These are phyloP conservation scores for Chrysina gloriosa DNA, from an alignment of 2,888 invertebrate genomes.

Conservation along the genomic window DNA sequence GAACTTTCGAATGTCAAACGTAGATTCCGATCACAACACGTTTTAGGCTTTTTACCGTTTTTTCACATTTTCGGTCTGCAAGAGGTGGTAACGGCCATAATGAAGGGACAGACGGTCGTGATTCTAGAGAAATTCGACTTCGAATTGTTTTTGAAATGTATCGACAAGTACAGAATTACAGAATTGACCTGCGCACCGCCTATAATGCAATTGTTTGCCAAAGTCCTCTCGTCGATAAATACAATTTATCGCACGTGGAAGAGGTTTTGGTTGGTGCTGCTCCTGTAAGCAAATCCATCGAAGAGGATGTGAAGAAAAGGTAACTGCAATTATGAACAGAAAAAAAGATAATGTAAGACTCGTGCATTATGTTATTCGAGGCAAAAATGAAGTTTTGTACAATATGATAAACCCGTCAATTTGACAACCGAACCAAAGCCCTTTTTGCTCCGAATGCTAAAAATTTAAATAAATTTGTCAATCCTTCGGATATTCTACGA, in stretches of 20 bases:
- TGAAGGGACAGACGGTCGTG: slow-evolving; percentile 39
- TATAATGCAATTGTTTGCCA: slow-evolving; percentile 81
- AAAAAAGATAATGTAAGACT: too few species aligned
- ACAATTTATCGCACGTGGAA: slow-evolving; percentile 76
- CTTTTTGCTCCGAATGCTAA: too few species aligned
- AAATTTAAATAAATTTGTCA: too few species aligned
- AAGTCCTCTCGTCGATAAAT: slow-evolving; percentile 78
- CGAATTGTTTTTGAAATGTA: slow-evolving; percentile 50
- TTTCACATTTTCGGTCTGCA: slow-evolving; percentile 34
- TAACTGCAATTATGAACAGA: too few species aligned
- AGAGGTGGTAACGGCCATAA: slow-evolving; percentile 17
- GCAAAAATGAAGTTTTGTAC: background rate
- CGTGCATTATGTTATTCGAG: too few species aligned
- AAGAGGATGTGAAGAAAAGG: slow-evolving; percentile 65
- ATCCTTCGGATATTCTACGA: too few species aligned
- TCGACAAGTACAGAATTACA: slow-evolving; percentile 53
- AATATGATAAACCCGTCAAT: too few species aligned
- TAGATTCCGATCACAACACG: background rate
- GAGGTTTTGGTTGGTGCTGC: slow-evolving; percentile 81
- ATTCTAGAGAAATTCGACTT: slow-evolving; percentile 53
- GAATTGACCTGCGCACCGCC: slow-evolving; percentile 80
- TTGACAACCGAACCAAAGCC: too few species aligned
- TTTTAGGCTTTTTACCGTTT: slow-evolving; percentile 52
- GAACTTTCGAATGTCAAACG: slow-evolving; percentile 10
- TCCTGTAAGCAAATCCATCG: slow-evolving; percentile 76